Base-by-base conservation (phyloP, 2,888 invertebrate species). In the Exocentrus adspersus region DNA sequence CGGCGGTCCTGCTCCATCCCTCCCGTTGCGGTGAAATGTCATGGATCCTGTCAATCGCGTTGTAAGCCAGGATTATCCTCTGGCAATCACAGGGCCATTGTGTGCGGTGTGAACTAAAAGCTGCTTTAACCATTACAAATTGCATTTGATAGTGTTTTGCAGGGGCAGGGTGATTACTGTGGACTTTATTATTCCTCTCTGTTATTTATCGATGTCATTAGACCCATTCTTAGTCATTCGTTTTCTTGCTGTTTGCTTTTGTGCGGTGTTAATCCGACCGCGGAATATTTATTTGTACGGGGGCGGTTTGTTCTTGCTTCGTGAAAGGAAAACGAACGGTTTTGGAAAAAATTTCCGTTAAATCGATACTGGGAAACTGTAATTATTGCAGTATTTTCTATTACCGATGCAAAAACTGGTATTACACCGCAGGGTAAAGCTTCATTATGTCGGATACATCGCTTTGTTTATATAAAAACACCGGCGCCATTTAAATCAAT, bases 51-150 rank as follows among this genome's bases (percentile, higher is more conserved):
- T 80, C 81, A 81, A 81, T 81, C 78, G 79, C 77, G 75, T 70
- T 75, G 78, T 81, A 81, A 82, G 79, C 81, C 79, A 43, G 80
- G 81, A 82, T 82, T 81, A 82, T 82, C 82, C 81, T 78, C 75
- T 73, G 71, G 80, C 81, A 82, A 82, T 82, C 82, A 82, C 81
- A 77, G 80, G 79, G 64, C 81, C 74, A 82, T 82, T 82, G 82
- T 82, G 75, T 73, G 72, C 72, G 80, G 82, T 82, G 82, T 81
- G 82, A 82, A 82, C 79, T 72, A 77, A 80, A 81, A 80, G 80
- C 79, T 80, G 80, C 68, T 69, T 68, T 72, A 68, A 66, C 72
- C 70, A 68, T 72, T 71, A 68, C 68, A 66, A 71, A 68, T 73
- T 73, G 66, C 67, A 68, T 70, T 68, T 51, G 64, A 56, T 65